phyloP scores from a whole-genome alignment of 2,113 vertebrate species.

The Chitala chitala region DNA sequence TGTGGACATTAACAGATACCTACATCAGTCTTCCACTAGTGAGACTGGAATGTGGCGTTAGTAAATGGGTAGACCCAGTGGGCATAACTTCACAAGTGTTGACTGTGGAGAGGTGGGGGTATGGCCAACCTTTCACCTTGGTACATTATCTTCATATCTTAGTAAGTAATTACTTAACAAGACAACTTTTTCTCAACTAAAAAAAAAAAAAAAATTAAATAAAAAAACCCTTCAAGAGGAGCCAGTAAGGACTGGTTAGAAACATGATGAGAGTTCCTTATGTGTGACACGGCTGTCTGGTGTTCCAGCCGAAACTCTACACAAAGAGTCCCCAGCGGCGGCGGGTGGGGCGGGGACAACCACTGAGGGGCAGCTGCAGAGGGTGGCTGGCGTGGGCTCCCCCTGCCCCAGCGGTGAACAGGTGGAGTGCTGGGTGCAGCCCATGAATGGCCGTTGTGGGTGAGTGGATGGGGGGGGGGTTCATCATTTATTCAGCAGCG shows the following conservation, averaged over 20 bases:
- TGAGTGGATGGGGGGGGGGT: conserved; percentile 50
- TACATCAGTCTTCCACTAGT: too few relatives aligned
- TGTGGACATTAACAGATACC: too few relatives aligned
- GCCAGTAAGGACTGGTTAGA: not conserved
- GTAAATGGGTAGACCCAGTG: too few relatives aligned
- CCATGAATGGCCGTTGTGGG: conserved; percentile 55
- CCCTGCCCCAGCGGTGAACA: conserved; percentile 50
- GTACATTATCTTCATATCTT: not conserved
- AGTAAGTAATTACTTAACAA: too few relatives aligned
- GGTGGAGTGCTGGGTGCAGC: conserved; percentile 49
- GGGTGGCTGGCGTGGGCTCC: not conserved
- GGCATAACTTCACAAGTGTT: too few relatives aligned
- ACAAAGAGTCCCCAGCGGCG: not conserved
- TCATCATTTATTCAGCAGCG: conserved; percentile 68
- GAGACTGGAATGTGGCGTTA: too few relatives aligned
- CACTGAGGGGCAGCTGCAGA: too few relatives aligned
- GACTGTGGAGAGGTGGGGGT: not conserved
- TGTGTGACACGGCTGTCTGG: conserved; percentile 35
- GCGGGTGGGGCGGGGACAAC: not conserved
- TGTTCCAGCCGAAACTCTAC: conserved; percentile 40
- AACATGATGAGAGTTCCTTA: not conserved
- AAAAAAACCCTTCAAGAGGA: too few relatives aligned
- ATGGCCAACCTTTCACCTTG: not conserved
- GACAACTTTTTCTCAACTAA: not conserved
- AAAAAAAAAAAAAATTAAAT: not conserved